Base-by-base conservation (phyloP, 2,888 invertebrate genomes). In the Drosophila imparisetae region DNA sequence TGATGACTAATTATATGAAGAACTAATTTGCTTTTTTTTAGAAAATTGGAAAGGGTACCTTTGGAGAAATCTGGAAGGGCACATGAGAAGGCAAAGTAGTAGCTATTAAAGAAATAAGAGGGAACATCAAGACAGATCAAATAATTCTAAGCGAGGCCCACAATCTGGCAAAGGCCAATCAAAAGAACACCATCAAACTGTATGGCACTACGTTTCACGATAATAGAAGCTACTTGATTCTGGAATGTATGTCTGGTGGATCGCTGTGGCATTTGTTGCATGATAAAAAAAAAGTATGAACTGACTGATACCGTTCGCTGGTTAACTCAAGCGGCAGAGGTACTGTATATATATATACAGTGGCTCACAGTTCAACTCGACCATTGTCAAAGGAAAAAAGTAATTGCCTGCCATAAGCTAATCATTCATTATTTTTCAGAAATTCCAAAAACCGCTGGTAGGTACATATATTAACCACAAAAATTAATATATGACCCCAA, bases 31-130 rank as follows among this genome's bases (percentile, higher is more conserved):
- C 8, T 15, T 45, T 24, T 4, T 42, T 21, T 21, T 42, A 24
- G 45, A 0, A 0, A 24, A 0, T 45, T 7, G 45, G 45, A 8
- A 2, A 0, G 0, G 24, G 24, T 24, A 0, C 2, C 4, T 45
- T 1, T 24, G 45, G 45, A 15, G 0, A 4, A 0, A 1, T 45
- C 15, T 8, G 0, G 1, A 4, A 24, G 0, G 45, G 4, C 24
- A 15, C 4, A 45, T 45, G 24, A 15, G 4, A 24, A 0, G 24
- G 24, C 24, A 45, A 2, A 8, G 1, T 0, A 8, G 45, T 45
- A 45, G 45, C 45, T 24, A 8, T 45, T 45, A 45, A 45, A 45
- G 15, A 0, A 45, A 15, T 45, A 8, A 0, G 0, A 4, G 45
- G 45, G 2, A 15, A 45, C 45, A 24, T 45, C 2, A 2, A 0